Conservation (phyloP, 1,140 invertebrate genomes). For the Magallana gigas region DNA sequence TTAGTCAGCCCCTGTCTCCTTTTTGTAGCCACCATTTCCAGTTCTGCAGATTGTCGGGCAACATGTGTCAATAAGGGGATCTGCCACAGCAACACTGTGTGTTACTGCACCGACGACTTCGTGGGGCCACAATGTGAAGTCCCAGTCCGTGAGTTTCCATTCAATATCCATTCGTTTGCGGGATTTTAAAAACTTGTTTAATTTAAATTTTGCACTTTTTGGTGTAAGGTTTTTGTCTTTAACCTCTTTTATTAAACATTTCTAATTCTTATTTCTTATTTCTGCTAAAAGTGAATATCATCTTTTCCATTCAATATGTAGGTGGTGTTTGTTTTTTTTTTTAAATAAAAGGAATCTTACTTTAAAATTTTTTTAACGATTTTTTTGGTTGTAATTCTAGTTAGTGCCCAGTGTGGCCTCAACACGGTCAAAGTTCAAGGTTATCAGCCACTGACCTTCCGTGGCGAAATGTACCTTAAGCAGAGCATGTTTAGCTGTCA, state of each 20-base stretch:
- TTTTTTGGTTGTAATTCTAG: background rate
- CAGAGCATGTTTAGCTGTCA: constrained; percentile 19
- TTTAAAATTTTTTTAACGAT: background rate
- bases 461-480: constrained; percentile 5
- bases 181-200: too few relatives aligned
- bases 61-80: constrained; percentile 23
- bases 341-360: too few relatives aligned
- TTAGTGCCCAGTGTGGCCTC: constrained; percentile 7
- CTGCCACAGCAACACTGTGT: background rate
- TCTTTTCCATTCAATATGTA: too few relatives aligned
- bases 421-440: background rate
- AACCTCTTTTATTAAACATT: too few relatives aligned
- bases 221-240: too few relatives aligned
- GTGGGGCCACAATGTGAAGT: background rate
- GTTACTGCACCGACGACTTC: constrained; percentile 24
- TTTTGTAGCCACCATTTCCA: constrained; percentile 19
- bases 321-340: too few relatives aligned
- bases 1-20: background rate
- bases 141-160: background rate
- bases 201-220: too few relatives aligned
- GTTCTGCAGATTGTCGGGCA: background rate
- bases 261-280: too few relatives aligned
- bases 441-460: background rate
- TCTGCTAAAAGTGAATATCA: too few relatives aligned
- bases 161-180: too few relatives aligned